phyloP scores from a whole-genome alignment of 64 coral and sea anemone species.

The Dendronephthya gigantea region DNA sequence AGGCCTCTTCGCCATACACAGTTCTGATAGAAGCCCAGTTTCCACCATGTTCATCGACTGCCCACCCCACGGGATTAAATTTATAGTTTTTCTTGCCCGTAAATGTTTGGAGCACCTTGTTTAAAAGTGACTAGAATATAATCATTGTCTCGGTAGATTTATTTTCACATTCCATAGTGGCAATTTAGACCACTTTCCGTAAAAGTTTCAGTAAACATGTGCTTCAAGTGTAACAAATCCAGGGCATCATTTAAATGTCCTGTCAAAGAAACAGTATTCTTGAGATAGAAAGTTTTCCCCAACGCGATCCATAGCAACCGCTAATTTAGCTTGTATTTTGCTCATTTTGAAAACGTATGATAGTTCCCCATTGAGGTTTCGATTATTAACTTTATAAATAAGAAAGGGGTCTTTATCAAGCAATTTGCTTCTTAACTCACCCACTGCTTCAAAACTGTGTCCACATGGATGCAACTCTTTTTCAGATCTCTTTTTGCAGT shows the following conservation, averaged over 20 bases:
- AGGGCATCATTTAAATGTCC: conserved; percentile 34
- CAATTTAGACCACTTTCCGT: conserved; percentile 37
- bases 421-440: conserved; percentile 28
- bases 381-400: conserved; percentile 55
- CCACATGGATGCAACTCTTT: conserved; percentile 27
- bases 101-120: conserved; percentile 44
- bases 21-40: conserved; percentile 46
- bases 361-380: conserved; percentile 38
- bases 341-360: conserved; percentile 45
- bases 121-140: conserved; percentile 46
- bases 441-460: conserved; percentile 46
- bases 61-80: conserved; percentile 52
- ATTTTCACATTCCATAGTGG: conserved; percentile 49
- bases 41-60: conserved; percentile 54
- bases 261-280: conserved; percentile 49
- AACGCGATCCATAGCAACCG: conserved; percentile 26
- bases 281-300: not conserved
- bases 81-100: conserved; percentile 33
- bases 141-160: conserved; percentile 38
- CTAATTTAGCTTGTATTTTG: conserved; percentile 38
- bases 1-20: conserved; percentile 36
- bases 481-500: conserved; percentile 23
- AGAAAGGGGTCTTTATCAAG: conserved; percentile 36
- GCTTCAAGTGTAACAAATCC: conserved; percentile 42
- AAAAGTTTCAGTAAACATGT: conserved; percentile 33